Evolutionary conservation across 2,113 vertebrate species (phyloP).

Genomic region (Haliaeetus leucogaster): DNA sequence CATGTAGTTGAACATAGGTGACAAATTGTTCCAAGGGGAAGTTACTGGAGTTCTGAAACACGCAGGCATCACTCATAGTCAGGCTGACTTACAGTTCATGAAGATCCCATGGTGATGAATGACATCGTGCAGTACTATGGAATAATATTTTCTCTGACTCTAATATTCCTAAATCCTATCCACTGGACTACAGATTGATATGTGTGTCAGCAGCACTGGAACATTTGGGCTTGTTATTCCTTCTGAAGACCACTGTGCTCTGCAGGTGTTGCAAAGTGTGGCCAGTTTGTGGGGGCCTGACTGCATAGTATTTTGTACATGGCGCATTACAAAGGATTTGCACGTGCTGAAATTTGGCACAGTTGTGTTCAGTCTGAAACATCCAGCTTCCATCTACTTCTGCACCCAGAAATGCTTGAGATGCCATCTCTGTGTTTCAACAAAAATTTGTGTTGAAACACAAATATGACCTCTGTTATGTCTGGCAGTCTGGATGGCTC

Average conservation of each 20-base stretch:
- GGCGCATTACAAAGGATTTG: background rate
- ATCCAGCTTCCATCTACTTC: background rate
- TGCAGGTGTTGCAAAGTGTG: rapidly evolving
- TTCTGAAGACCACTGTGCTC: background rate
- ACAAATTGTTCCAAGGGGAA: background rate
- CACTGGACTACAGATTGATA: background rate
- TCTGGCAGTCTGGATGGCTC: background rate
- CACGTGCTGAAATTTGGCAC: background rate
- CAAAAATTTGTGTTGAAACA: background rate
- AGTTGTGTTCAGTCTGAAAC: background rate
- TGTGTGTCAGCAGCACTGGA: background rate
- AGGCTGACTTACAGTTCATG: background rate
- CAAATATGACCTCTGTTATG: background rate
- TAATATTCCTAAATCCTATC: background rate
- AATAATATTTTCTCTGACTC: background rate
- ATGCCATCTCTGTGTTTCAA: background rate
- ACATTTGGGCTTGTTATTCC: background rate
- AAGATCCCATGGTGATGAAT: background rate
- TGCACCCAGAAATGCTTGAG: background rate
- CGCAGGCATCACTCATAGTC: background rate
- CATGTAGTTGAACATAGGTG: background rate
- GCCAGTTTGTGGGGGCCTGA: background rate
- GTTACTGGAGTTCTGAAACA: background rate
- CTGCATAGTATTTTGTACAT: background rate
- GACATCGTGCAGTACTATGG: background rate